phyloP scores from a whole-genome alignment of 2,113 vertebrate species.

The Salvator merianae region DNA sequence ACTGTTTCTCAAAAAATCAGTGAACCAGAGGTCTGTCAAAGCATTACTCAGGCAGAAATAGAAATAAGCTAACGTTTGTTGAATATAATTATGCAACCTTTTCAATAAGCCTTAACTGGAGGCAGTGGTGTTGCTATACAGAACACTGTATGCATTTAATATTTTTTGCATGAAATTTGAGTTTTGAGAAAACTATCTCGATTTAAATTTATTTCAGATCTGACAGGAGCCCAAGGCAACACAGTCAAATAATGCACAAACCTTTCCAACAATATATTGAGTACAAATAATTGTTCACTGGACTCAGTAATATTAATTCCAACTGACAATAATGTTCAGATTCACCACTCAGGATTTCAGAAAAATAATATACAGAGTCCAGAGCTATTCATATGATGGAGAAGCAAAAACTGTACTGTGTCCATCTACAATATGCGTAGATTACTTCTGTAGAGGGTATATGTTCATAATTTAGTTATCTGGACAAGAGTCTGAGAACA shows the following conservation, averaged over 20 bases:
- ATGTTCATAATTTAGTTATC: too few species aligned
- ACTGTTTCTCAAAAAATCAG: background rate
- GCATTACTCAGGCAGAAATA: background rate
- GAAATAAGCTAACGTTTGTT: background rate
- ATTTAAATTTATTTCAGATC: background rate
- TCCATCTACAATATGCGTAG: too few species aligned
- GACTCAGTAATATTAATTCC: background rate
- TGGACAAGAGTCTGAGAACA: too few species aligned
- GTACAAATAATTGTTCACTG: background rate
- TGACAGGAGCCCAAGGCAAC: background rate
- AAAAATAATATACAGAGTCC: background rate
- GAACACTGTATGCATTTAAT: too few species aligned
- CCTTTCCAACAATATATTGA: background rate
- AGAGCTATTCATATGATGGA: background rate
- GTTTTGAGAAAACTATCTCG: background rate
- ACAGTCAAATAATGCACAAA: background rate
- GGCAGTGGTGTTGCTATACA: background rate
- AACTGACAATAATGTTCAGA: background rate
- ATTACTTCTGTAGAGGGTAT: too few species aligned
- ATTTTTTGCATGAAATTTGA: background rate
- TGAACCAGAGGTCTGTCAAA: background rate
- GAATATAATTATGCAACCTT: constrained; percentile 2
- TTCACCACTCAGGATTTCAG: background rate
- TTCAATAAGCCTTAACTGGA: background rate
- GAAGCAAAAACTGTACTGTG: too few species aligned